Conservation (phyloP, 2,797 vertebrate genomes). For the Borostomias antarcticus region DNA sequence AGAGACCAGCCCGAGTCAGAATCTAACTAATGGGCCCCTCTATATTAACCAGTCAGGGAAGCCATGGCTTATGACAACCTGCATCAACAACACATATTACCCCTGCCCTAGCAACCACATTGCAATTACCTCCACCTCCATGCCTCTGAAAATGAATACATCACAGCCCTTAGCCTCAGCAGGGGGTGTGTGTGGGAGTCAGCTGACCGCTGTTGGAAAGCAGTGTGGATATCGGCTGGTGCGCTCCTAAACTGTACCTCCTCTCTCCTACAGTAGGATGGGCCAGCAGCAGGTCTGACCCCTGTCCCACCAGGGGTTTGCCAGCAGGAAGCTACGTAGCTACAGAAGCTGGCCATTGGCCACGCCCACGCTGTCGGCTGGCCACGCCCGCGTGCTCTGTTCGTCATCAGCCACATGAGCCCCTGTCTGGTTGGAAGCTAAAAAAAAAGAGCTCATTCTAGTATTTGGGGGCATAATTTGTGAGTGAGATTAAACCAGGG, state of each 20-base stretch:
- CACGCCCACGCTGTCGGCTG: no score
- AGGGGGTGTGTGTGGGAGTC: background rate
- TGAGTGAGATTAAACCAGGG: conserved; percentile 49
- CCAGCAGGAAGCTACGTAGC: background rate
- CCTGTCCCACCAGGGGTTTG: no score
- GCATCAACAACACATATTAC: conserved; percentile 74
- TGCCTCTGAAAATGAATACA: no score
- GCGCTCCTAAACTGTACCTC: background rate
- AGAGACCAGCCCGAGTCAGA: no score
- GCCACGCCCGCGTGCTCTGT: no score
- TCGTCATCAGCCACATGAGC: background rate
- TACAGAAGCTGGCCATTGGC: background rate
- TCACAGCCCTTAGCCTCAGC: background rate
- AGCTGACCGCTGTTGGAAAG: background rate
- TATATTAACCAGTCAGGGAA: no score
- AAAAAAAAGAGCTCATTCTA: no score
- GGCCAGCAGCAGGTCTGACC: background rate
- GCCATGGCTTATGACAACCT: conserved; percentile 75
- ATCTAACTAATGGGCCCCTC: no score
- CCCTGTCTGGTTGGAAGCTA: conserved; percentile 52
- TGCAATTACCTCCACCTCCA: conserved; percentile 69
- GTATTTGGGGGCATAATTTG: conserved; percentile 57
- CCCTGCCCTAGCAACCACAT: conserved; percentile 61
- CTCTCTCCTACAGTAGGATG: no score
- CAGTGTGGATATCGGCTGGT: background rate